Base-by-base conservation (phyloP, 2,113 vertebrate genomes). In the Ibidorhyncha struthersii region DNA sequence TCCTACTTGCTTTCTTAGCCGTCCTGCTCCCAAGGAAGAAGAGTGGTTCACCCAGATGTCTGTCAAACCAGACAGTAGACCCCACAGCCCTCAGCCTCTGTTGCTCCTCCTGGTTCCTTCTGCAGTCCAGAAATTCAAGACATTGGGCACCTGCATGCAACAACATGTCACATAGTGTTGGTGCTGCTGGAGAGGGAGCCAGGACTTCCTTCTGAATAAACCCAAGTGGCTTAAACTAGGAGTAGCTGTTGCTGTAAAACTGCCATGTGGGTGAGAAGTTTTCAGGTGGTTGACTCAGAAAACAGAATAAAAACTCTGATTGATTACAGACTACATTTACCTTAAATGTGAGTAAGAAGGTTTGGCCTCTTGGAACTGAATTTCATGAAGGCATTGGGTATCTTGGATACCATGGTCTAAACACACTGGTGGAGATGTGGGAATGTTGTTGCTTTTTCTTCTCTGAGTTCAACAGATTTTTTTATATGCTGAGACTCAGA, bases 161-260 rank as follows among this genome's bases (percentile, higher is more conserved):
- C 14, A 83, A 22, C 29, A 26, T 29, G 23, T 25, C 47, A 36
- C 0, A 0, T 59, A 49, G 10, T 1, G 1, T 17, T 59, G 34
- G 15, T 69, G 56, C 71, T 95, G 61, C 52, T 72, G 47, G 12
- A 25, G 53, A 38, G 52, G 49, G 66, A 79, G 5, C 18, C 0
- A 0, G 16, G 36, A 47, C 21, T 62, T 56, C 50, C 41, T 62
- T 49, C 58, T 50, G 38, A 40, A 2, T 16, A 19, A 80, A 36
- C 9, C 18, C 69, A 53, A 53, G 69, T 15, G 26, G 5, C 11
- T 1, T 16, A 62, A 27, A 55, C 41, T 45, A 74, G 59, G 26
- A 70, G 45, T 32, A 21, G 25, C 8, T 84, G 30, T n/a, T 74
- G 21, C 45, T 94, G 41, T 74, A 18, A 49, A 41, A 55, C 22